Conservation (phyloP, 2,113 vertebrate species). For the Lepus timidus region DNA sequence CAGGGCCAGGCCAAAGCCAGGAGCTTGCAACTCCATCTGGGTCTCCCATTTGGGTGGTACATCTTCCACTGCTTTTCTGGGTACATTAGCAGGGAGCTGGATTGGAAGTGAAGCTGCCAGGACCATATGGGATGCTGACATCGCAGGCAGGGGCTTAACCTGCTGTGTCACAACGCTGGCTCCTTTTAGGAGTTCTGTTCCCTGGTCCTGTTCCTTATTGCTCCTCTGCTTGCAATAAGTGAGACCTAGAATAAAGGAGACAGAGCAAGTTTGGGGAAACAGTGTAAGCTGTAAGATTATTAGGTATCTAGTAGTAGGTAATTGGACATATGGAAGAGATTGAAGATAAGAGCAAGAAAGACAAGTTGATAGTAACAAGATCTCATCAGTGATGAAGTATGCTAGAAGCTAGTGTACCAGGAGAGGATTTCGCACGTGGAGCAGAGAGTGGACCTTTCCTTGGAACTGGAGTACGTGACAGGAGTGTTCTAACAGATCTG, state of each 20-base stretch:
- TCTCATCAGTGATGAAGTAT: not conserved
- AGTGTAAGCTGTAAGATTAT: not conserved
- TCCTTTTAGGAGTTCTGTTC: not conserved
- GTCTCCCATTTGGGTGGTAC: too few relatives aligned
- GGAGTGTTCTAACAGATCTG: not conserved
- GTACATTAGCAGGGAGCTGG: too few relatives aligned
- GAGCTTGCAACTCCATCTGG: too few relatives aligned
- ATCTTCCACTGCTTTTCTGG: too few relatives aligned
- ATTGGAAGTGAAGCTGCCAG: too few relatives aligned
- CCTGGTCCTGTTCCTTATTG: not conserved
- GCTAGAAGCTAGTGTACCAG: not conserved
- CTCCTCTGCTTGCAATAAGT: not conserved
- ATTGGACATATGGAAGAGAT: not conserved
- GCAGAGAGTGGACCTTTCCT: not conserved
- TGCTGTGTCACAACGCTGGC: too few relatives aligned
- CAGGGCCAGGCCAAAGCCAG: too few relatives aligned
- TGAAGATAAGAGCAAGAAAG: constrained; percentile 18
- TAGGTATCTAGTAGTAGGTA: not conserved
- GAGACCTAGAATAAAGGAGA: constrained; percentile 40
- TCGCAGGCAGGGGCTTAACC: too few relatives aligned
- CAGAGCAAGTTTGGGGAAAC: not conserved
- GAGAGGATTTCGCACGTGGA: not conserved
- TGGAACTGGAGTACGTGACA: not conserved
- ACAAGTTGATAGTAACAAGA: not conserved
- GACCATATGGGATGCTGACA: too few relatives aligned